phyloP scores from a whole-genome alignment of 2,797 vertebrate genomes.

The Eleutherodactylus coqui region DNA sequence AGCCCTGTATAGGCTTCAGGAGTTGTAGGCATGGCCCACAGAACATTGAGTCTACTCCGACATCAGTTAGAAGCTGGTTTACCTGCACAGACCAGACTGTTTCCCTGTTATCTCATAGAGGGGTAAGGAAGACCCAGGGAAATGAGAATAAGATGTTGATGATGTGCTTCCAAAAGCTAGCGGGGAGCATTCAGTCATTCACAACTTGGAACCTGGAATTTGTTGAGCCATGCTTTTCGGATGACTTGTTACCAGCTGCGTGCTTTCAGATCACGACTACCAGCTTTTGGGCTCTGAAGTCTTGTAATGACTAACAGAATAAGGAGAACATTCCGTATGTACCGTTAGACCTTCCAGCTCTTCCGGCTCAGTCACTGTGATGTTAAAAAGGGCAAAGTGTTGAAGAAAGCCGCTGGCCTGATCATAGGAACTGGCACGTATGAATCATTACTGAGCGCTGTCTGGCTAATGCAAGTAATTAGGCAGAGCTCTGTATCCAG shows the following conservation, averaged over 20 bases:
- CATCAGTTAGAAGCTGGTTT: too few relatives aligned
- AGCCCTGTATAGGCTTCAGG: not conserved
- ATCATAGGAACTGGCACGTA: conserved; percentile 40
- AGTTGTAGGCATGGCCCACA: not conserved
- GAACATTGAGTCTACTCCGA: not conserved
- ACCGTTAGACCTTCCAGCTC: too few relatives aligned
- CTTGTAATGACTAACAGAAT: not conserved
- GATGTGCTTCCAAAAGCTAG: not conserved
- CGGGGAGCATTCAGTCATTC: too few relatives aligned
- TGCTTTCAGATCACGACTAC: not conserved
- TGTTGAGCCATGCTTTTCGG: too few relatives aligned
- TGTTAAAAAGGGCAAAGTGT: conserved; percentile 5
- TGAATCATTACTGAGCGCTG: conserved; percentile 42
- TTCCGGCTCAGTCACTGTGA: not conserved
- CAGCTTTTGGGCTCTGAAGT: not conserved
- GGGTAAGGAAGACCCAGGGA: too few relatives aligned
- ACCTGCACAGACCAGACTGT: too few relatives aligned
- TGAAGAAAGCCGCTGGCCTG: not conserved
- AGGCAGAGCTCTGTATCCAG: conserved; percentile 42
- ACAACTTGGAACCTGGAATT: too few relatives aligned
- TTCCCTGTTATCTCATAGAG: too few relatives aligned
- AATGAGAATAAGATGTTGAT: too few relatives aligned
- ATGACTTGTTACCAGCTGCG: too few relatives aligned
- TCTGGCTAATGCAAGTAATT: conserved; percentile 51
- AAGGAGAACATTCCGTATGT: not conserved